Base-by-base conservation (phyloP, 2,888 invertebrate species). In the Hermodice carunculata region DNA sequence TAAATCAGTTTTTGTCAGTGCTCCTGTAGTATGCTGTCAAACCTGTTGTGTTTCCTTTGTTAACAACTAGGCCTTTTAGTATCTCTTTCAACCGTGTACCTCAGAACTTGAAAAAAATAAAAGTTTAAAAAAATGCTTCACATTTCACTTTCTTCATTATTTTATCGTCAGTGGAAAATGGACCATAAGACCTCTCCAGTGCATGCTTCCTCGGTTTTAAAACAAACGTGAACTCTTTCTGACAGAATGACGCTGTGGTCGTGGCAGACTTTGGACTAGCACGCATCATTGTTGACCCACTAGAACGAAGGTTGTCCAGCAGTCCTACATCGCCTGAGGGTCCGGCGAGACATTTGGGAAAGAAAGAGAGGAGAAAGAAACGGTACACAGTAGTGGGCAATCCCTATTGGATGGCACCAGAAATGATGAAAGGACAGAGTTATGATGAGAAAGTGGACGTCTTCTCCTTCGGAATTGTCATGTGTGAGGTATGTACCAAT, bases 371-470 rank as follows among this genome's bases (percentile, higher is more conserved):
- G 76, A 88, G 95, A 0, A 90, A 94, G 75, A 96, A 96, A 82
- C 89, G 96, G 17, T 96, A 96, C 85, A 97, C 96, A 0, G 96
- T 97, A 31, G 97, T 97, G 0, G 97, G 97, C 1, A 96, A 95
- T 89, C 96, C 97, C 0, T 97, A 96, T 86, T 97, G 96, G 96
- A 97, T 97, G 97, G 97, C 97, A 0, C 97, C 97, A 0, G 97
- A 97, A 87, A 97, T 97, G 97, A 94, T 97, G 94, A 95, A 94
- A 85, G 96, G 96, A 24, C 93, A 94, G 79, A 93, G 94, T 73
- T 97, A 97, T 85, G 96, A 97, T 81, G 96, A 97, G 84, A 95
- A 95, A 86, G 97, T 97, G 0, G 97, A 97, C 81, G 92, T 97
- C 67, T 97, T 97, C 87, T 96, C 96, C 29, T 97, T 94, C 86